Base-by-base conservation (phyloP, 2,888 invertebrate genomes). In the Capitulum mitella region DNA sequence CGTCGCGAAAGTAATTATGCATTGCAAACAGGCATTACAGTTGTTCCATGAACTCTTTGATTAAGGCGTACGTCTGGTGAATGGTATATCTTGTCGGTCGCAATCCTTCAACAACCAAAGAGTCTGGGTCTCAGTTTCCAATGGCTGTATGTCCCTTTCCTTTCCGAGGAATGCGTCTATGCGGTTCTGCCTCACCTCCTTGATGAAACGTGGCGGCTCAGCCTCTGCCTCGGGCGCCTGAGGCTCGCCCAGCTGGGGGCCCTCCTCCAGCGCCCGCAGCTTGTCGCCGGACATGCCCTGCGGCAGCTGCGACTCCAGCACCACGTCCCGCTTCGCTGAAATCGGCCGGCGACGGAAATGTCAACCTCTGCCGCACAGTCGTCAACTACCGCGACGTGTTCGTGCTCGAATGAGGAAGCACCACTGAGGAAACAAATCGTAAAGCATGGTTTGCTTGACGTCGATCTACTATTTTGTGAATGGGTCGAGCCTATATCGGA, bases 231-330 rank as follows among this genome's bases (percentile, higher is more conserved):
- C 90, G 75, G 93, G 84, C 26, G 89, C 89, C 29, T 79, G 80
- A 14, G 79, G 78, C 58, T 78, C 80, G 80, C 91, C 92, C 79
- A 89, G 89, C 0, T 93, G 88, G 79, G 92, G 93, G 37, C 95
- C 95, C 80, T 91, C 91, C 86, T 96, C 96, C 54, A 96, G 87
- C 86, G 95, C 94, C 85, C 93, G 93, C 77, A 96, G 88, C 85
- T 95, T 94, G 83, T 95, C 95, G n/a, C 93, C 92, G 82, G 93
- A 94, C 93, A 97, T 95, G 64, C 95, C 93, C 81, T 93, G 91
- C 22, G 97, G 97, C 80, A 97, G 86, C 85, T 97, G 97, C 3
- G 95, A 93, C 82, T 95, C 95, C 81, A 93, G 90, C 82, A 96
- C 92, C 83, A 97, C 93, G 80, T 92, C 87, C 74, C 88, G 87